These are phyloP conservation scores for Coreoperca whiteheadi DNA, from an alignment of 2,113 vertebrate species.

Conservation along the genomic window DNA sequence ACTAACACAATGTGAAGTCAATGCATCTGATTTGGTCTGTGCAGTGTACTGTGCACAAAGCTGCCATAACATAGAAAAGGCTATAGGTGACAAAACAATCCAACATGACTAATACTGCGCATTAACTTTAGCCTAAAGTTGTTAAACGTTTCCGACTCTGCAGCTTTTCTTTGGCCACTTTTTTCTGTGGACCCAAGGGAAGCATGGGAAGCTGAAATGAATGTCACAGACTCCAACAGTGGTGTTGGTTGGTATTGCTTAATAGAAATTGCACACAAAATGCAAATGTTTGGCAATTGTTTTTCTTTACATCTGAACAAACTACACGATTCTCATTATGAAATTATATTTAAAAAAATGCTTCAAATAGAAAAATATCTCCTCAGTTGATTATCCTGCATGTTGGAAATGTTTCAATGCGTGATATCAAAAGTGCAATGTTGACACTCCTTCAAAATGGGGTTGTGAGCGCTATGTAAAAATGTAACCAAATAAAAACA, in stretches of 20 bases:
- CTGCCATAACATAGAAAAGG: conserved; percentile 75
- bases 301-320: conserved; percentile 32
- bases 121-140: conserved; percentile 26
- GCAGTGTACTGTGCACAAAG: conserved; percentile 66
- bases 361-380: conserved; percentile 82
- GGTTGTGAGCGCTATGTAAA: conserved; percentile 64
- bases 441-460: conserved; percentile 63
- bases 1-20: conserved; percentile 34
- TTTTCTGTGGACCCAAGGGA: conserved; percentile 50
- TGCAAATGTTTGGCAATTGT: conserved; percentile 71
- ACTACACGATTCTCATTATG: conserved; percentile 45
- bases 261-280: conserved; percentile 67
- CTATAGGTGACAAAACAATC: conserved; percentile 56
- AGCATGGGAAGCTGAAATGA: conserved; percentile 55
- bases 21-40: conserved; percentile 70
- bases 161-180: conserved; percentile 73
- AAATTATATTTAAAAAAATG: conserved; percentile 55
- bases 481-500: conserved; percentile 31
- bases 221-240: conserved; percentile 56
- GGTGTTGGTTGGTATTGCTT: conserved; percentile 81
- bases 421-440: conserved; percentile 78
- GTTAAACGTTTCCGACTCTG: conserved; percentile 29
- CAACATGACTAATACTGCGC: conserved; percentile 68
- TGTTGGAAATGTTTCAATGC: conserved; percentile 64
- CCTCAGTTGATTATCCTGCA: conserved; percentile 79